Evolutionary conservation across 2,888 invertebrate species (phyloP).

Genomic region (Furcula furcula): DNA sequence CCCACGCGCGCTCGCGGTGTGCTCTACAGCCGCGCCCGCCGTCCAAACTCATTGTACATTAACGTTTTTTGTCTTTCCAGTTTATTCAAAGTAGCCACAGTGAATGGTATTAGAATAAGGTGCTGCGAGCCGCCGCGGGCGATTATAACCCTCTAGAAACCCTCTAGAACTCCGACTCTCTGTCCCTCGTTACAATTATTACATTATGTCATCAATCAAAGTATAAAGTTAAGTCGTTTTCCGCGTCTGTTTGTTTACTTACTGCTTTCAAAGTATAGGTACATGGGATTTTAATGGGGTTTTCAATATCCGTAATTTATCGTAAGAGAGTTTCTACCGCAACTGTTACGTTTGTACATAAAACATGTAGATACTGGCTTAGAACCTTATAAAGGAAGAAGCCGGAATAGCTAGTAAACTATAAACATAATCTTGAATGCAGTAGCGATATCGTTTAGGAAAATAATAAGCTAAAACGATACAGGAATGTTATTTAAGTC

Average conservation of each 20-base stretch:
- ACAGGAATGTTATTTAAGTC: slow-evolving; percentile 64
- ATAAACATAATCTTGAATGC: slow-evolving; percentile 30
- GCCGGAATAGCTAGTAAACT: slow-evolving; percentile 12
- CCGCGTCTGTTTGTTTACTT: no score
- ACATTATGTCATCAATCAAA: no score
- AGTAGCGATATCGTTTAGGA: slow-evolving; percentile 48
- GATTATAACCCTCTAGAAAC: no score
- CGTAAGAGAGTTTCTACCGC: no score
- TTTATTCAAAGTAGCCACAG: slow-evolving; percentile 54
- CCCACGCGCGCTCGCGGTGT: slow-evolving; percentile 63
- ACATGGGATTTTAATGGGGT: no score
- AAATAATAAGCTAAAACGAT: slow-evolving; percentile 55
- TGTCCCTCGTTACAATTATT: no score
- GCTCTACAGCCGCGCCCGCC: slow-evolving; percentile 29
- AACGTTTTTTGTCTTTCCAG: slow-evolving; percentile 46
- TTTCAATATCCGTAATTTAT: no score
- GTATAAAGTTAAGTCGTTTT: no score
- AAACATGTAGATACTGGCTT: no score
- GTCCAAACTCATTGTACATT: slow-evolving; percentile 53
- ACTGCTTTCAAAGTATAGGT: no score
- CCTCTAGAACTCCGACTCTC: no score
- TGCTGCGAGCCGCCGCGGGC: slow-evolving; percentile 35
- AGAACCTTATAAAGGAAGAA: slow-evolving; percentile 5
- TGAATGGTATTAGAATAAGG: slow-evolving; percentile 46
- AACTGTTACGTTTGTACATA: no score